Conservation (phyloP, 2,888 invertebrate species). For the Strigamia transsilvanica region DNA sequence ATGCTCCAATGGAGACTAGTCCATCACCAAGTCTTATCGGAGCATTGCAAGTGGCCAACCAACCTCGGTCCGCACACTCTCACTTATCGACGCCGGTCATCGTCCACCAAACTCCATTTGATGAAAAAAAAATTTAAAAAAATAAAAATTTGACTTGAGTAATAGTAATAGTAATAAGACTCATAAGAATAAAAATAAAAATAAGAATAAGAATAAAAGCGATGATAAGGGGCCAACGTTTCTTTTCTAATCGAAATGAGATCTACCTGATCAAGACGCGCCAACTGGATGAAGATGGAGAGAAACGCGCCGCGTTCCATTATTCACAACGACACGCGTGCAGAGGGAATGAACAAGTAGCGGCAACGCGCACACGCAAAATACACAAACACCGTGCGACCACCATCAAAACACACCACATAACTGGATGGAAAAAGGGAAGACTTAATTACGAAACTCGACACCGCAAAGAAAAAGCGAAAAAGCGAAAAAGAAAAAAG, state of each 20-base stretch:
- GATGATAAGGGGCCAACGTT: neutral
- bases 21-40: conserved; percentile 34
- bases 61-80: conserved; percentile 3
- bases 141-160: no score
- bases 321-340: conserved; percentile 30
- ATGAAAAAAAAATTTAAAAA: no score
- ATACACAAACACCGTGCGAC: neutral
- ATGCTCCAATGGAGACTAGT: conserved; percentile 49
- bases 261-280: conserved; percentile 20
- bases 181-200: no score
- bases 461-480: neutral
- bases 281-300: conserved; percentile 23
- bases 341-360: neutral
- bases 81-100: conserved; percentile 1
- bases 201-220: no score
- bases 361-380: neutral
- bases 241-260: conserved; percentile 16
- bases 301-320: conserved; percentile 1
- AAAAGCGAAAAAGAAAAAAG: neutral
- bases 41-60: conserved; percentile 1
- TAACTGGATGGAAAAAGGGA: neutral
- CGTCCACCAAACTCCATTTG: neutral
- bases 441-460: conserved; percentile 4
- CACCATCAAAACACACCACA: conserved; percentile 20
- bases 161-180: no score